phyloP scores from a whole-genome alignment of 2,888 invertebrate species.

The Oxytorus armatus region DNA sequence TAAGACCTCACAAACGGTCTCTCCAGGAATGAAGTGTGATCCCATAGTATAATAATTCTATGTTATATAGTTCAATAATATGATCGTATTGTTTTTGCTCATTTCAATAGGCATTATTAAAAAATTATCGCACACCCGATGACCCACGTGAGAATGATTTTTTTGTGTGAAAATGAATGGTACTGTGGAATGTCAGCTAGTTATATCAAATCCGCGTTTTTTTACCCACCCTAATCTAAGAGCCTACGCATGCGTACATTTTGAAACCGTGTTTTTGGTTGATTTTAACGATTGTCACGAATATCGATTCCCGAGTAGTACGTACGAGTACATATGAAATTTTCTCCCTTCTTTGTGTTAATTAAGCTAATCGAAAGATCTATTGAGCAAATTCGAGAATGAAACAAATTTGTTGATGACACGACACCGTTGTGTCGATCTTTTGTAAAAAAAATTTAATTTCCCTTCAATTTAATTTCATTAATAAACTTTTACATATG shows the following conservation, averaged over 20 bases:
- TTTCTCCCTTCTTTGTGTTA: conserved; percentile 36
- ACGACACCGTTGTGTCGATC: not conserved
- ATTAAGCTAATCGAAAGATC: conserved; percentile 57
- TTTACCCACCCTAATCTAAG: not conserved
- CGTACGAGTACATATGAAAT: conserved; percentile 1
- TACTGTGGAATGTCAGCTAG: too few relatives aligned
- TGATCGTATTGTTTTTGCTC: too few relatives aligned
- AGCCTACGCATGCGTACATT: not conserved
- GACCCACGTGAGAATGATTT: conserved; percentile 22
- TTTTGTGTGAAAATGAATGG: not conserved
- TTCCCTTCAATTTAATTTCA: not conserved
- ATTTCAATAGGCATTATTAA: too few relatives aligned
- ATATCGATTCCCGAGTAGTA: conserved; percentile 30
- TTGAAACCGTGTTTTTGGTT: conserved; percentile 43
- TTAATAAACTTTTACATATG: conserved; percentile 2
- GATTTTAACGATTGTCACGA: conserved; percentile 54
- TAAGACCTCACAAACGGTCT: too few relatives aligned
- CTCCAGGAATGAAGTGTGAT: too few relatives aligned
- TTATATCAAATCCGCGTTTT: too few relatives aligned
- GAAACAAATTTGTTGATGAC: not conserved
- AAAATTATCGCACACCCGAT: too few relatives aligned
- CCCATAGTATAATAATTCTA: too few relatives aligned
- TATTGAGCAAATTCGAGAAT: conserved; percentile 15
- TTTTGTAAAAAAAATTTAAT: not conserved
- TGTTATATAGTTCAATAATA: too few relatives aligned